Base-by-base conservation (phyloP, 2,113 vertebrate species). In the Trinectes maculatus region DNA sequence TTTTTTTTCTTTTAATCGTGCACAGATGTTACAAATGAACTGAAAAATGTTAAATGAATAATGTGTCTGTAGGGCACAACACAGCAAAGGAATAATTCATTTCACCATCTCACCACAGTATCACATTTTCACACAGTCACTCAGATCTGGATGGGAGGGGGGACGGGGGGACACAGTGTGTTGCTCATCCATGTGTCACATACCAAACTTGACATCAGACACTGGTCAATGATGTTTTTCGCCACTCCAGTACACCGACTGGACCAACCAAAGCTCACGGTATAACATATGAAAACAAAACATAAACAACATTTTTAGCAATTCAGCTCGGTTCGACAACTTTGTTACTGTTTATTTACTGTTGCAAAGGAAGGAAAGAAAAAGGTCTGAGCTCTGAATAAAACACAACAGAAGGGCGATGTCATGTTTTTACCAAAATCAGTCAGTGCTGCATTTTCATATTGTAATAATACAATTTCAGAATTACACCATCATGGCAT, bases 121-220 rank as follows among this genome's bases (percentile, higher is more conserved):
- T 49, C 39, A 48, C 28, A 49, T 65, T 71, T 63, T 60, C 15
- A 53, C 44, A 58, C 33, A 55, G 39, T 44, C 43, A 55, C 40
- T 8, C 40, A 33, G 44, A 48, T 31, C 42, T 4, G 0, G 12
- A n/a, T n/a, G n/a, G 3, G 8, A n/a, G 48, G 40, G 47, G 39
- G 26, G 44, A 4, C 1, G 40, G 40, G n/a, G 33, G 11, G 5
- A 42, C 21, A 64, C 49, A 42, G 59, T 76, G 19, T 54, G 49
- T 49, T 79, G 71, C 48, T 75, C 77, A 80, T 58, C 57, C 80
- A 59, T 74, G 77, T 83, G 80, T 63, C 66, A 74, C 71, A 81
- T 83, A 76, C 71, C 65, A 43, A 67, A 47, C 43, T 54, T 36
- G 58, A 71, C 62, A 65, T 77, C 71, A 70, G 70, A 66, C 47